Evolutionary conservation across 2,113 vertebrate species (phyloP).

Genomic region (Microtus ochrogaster): DNA sequence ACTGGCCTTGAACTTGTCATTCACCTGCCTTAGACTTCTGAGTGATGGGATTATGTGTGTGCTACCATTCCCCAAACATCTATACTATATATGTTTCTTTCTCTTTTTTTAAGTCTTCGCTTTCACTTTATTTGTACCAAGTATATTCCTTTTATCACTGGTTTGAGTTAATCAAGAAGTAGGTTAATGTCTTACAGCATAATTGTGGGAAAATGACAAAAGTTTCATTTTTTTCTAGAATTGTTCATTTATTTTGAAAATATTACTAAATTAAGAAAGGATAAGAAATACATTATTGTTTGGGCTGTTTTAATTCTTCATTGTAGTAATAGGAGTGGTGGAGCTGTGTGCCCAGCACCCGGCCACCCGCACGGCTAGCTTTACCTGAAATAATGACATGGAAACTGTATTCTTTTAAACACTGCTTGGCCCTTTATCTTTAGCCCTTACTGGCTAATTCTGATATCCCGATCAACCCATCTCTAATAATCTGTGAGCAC

Average conservation of each 20-base stretch:
- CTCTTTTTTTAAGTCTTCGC: background rate
- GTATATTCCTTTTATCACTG: background rate
- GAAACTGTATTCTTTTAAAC: no score
- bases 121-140: background rate
- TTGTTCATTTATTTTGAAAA: background rate
- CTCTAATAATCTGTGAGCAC: no score
- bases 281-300: no score
- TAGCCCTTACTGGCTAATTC: no score
- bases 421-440: no score
- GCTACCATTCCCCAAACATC: background rate
- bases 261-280: background rate
- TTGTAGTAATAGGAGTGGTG: no score
- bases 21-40: background rate
- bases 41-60: background rate
- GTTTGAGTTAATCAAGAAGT: background rate
- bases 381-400: no score
- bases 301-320: background rate
- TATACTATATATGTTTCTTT: background rate
- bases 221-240: background rate
- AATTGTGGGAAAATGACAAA: background rate
- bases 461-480: no score
- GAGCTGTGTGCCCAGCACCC: no score
- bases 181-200: background rate
- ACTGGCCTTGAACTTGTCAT: background rate
- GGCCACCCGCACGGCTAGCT: no score